Base-by-base conservation (phyloP, 2,888 invertebrate genomes). In the Sialis fuliginosa region DNA sequence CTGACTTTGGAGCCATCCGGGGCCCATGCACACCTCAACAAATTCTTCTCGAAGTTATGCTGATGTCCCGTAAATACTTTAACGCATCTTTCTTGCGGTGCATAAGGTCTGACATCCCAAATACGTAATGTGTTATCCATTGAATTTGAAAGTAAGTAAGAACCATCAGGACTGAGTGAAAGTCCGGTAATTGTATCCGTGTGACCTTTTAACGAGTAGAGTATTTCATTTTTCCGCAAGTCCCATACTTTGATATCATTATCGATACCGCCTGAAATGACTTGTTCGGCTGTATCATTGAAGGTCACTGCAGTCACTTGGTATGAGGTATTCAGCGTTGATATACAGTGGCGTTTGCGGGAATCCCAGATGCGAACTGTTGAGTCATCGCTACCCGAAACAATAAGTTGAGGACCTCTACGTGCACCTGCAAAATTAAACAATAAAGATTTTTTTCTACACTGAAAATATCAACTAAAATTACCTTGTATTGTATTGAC, bases 171-270 rank as follows among this genome's bases (percentile, higher is more conserved):
- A 50, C 89, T 90, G 8, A 95, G 68, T 1, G 86, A 72, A 53
- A 98, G 62, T 5, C 86, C 93, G 6, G 98, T 99, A 6, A 98
- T 76, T 0, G 96, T 92, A 59, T 99, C 98, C 0, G 87, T 82
- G 58, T 99, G 98, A 0, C 98, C 98, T 54, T 83, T 78, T 59
- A 99, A 72, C 53, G 77, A 78, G 60, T 90, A 90, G 0, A 88
- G 64, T 43, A 91, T 67, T 48, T 85, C 83, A 60, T 85, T 86
- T 61, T 89, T 92, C 46, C 97, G 72, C 40, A 95, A 71, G 63
- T 99, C 98, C 97, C 97, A 99, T 0, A 96, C 84, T 74, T 95
- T 96, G 6, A 98, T 79, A 51, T 92, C 88, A 64, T 99, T 98
- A 62, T 98, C 98, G 48, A 99, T 85, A 5, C 98, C 97, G 1